A percentile compares a stretch with the other conserved stretches of the same genome.
Evolutionary conservation across 2,113 vertebrate genomes (phyloP).

Genomic region (Xiphophorus maculatus): DNA sequence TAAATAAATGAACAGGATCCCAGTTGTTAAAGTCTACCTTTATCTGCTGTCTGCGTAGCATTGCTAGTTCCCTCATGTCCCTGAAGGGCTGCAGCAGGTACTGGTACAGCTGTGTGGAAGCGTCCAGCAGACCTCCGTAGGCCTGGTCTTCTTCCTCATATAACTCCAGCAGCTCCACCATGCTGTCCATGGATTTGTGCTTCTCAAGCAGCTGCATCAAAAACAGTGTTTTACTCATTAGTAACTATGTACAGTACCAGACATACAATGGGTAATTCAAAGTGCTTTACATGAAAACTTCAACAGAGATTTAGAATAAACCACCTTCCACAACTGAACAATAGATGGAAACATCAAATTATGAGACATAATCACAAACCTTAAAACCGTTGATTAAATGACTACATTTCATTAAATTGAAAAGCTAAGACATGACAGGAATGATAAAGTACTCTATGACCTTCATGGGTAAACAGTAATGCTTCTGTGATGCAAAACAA

Average conservation of each 20-base stretch:
- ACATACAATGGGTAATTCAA: too few species aligned
- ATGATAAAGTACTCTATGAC: too few species aligned
- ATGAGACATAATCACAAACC: too few species aligned
- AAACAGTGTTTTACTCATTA: neutral
- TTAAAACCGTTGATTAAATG: too few species aligned
- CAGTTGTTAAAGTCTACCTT: slow-evolving; percentile 82
- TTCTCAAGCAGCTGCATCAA: slow-evolving; percentile 88
- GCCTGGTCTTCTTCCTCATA: slow-evolving; percentile 94
- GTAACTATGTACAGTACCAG: neutral
- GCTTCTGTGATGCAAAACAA: too few species aligned
- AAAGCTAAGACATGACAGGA: too few species aligned
- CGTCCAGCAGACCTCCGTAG: slow-evolving; percentile 90
- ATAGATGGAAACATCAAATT: too few species aligned
- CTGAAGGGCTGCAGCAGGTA: slow-evolving; percentile 96
- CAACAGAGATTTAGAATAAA: too few species aligned
- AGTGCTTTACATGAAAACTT: too few species aligned
- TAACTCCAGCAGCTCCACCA: slow-evolving; percentile 93
- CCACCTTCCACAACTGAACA: too few species aligned
- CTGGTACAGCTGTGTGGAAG: slow-evolving; percentile 94
- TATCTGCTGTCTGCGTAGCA: slow-evolving; percentile 97
- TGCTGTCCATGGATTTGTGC: slow-evolving; percentile 91
- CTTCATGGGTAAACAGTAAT: too few species aligned
- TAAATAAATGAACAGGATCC: neutral
- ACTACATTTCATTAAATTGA: too few species aligned
- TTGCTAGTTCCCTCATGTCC: slow-evolving; percentile 97